Base-by-base conservation (phyloP, 64 coral and sea anemone species). In the Pocillopora damicornis region DNA sequence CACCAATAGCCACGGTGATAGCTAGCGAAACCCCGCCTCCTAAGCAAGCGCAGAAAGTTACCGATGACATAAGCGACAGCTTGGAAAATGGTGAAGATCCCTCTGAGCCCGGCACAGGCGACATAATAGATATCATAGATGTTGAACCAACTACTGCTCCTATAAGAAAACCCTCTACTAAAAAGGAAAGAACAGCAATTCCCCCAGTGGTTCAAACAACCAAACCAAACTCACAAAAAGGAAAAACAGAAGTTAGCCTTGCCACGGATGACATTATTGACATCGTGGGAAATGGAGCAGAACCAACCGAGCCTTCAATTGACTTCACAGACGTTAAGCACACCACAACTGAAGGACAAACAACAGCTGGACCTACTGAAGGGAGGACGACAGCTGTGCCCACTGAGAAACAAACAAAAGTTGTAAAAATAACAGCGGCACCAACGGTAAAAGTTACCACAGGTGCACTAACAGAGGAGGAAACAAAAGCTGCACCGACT, bases 11-110 rank as follows among this genome's bases (percentile, higher is more conserved):
- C 12, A 85, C 65, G 9, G 42, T 11, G 23, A 22, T 85, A 4
- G 81, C 58, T 1, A 85, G 64, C 14, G 81, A 85, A n/a, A 85
- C 81, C 13, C 81, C 81, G 23, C 38, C 81, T 22, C 81, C 81
- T 0, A 85, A 72, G 12, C 81, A 72, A 14, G 81, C 81, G 20
- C 81, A 85, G 22, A 85, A 72, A 58, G 81, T 66, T 20, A 71
- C 67, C 11, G 65, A 73, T 72, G 37, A 71, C 18, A 67, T 35
- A 18, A 14, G 25, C 15, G 79, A 63, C 59, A 71, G 20, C 67
- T 20, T 71, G 67, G 67, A 71, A 71, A 71, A 71, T 7, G 20
- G 25, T 5, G 67, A 25, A 30, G 67, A 71, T 23, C 67, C 20
- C 9, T 25, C 67, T 22, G 20, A 11, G 67, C 20, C 67, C n/a